Evolutionary conservation across 2,888 invertebrate species (phyloP).

Genomic region (Macroteleia sp.): DNA sequence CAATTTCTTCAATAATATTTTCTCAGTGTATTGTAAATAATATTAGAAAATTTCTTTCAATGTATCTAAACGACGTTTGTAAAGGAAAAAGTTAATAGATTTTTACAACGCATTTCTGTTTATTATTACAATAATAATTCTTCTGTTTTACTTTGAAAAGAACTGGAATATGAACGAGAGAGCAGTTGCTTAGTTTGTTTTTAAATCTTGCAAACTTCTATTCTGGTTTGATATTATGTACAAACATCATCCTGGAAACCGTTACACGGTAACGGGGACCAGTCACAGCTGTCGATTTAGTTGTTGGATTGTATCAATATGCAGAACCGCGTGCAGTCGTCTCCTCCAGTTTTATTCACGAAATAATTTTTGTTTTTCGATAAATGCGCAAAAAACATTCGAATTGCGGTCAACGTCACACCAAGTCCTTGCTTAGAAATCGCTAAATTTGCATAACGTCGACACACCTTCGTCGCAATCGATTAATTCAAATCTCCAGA

Average conservation of each 20-base stretch:
- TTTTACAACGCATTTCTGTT: no score
- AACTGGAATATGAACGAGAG: no score
- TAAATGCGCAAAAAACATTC: conserved; percentile 9
- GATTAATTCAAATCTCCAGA: background rate
- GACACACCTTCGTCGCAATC: conserved; percentile 22
- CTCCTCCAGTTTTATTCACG: conserved; percentile 19
- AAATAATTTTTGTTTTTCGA: conserved; percentile 8
- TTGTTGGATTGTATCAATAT: conserved; percentile 26
- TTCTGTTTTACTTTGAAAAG: no score
- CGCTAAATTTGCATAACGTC: conserved; percentile 31
- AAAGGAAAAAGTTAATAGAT: no score
- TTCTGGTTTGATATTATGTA: conserved; percentile 24
- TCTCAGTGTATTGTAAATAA: no score
- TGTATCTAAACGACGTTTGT: no score
- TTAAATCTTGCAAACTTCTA: no score
- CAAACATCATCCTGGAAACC: conserved; percentile 44
- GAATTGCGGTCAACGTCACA: conserved; percentile 5
- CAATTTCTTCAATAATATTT: no score
- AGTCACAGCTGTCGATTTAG: conserved; percentile 52
- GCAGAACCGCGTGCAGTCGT: conserved; percentile 9
- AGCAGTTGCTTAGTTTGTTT: no score
- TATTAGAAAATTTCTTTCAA: no score
- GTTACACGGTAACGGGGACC: conserved; percentile 43
- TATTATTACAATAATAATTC: no score
- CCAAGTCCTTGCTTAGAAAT: conserved; percentile 43